Base-by-base conservation (phyloP, 1,140 invertebrate genomes). In the Tetranychus cinnabarinus region DNA sequence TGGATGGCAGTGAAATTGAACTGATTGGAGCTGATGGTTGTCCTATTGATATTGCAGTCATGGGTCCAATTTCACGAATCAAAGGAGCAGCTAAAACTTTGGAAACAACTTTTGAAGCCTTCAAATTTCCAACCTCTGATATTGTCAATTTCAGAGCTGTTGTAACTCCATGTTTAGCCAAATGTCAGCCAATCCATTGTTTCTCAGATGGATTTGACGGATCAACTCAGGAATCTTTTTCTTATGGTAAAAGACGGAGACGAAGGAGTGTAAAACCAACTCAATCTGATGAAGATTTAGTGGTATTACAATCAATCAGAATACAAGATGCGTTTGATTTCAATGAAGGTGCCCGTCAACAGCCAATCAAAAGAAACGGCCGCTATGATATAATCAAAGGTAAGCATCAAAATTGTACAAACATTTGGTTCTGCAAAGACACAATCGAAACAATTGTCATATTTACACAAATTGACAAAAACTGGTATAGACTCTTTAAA, bases 41-140 rank as follows among this genome's bases (percentile, higher is more conserved):
- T 70, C 88, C 88, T 1, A 90, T 86, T 2, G 88, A 91, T 70
- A 82, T 88, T 65, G 83, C 87, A 67, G 91, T 90, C 71, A 88
- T 92, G 86, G 86, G 86, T 67, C 84, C 85, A 13, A n/a, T 66
- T 7, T 55, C 52, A 1, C 87, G 89, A 35, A 31, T 37, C 12
- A 37, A 58, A 15, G 34, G 56, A 36, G 33, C 15, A 10, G 33
- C 15, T 34, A 10, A 33, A 2, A 5, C 12, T 15, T 23, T 55
- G 52, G 10, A 35, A 37, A 58, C 87, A 6, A 83, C 88, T 70
- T 92, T 93, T 73, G 88, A 93, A 70, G 88, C 88, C 12, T 92
- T 92, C 80, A 91, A 91, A 64, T 92, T 92, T 77, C 88, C 88
- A 1, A 88, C 86, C n/a, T 89, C 86, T 0, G 87, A 90, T 71